Evolutionary conservation across 2,888 invertebrate genomes (phyloP).

Genomic region (Herminia tarsipennalis): DNA sequence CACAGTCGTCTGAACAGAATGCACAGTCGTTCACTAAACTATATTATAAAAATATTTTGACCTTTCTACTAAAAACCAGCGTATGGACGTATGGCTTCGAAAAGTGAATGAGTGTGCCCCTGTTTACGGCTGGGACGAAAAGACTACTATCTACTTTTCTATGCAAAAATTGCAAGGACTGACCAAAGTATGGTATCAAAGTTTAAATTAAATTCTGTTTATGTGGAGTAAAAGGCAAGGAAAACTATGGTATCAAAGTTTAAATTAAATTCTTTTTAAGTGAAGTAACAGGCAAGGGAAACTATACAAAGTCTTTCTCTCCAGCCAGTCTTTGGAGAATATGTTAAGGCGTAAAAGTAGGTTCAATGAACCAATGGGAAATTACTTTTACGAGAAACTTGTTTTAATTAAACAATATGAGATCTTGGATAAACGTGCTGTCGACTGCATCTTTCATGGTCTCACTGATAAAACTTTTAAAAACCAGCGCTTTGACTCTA

Average conservation of each 20-base stretch:
- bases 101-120: neutral
- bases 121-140: neutral
- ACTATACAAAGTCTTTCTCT: no score
- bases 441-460: constrained; percentile 26
- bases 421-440: constrained; percentile 13
- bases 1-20: no score
- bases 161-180: neutral
- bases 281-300: no score
- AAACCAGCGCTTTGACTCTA: constrained; percentile 11
- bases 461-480: constrained; percentile 15
- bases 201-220: no score
- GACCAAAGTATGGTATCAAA: no score
- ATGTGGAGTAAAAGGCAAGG: no score
- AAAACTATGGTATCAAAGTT: no score
- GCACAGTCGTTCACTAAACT: no score
- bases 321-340: constrained; percentile 31
- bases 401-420: neutral
- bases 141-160: constrained; percentile 34
- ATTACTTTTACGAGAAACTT: constrained; percentile 8
- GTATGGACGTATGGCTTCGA: no score
- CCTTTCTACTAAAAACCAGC: no score
- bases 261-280: no score
- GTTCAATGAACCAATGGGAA: constrained; percentile 5
- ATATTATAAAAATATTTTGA: no score
- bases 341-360: constrained; percentile 33